A percentile compares a stretch with the other conserved stretches of the same genome.
Evolutionary conservation across 2,797 vertebrate genomes (phyloP).

Genomic region (Perodicticus potto): DNA sequence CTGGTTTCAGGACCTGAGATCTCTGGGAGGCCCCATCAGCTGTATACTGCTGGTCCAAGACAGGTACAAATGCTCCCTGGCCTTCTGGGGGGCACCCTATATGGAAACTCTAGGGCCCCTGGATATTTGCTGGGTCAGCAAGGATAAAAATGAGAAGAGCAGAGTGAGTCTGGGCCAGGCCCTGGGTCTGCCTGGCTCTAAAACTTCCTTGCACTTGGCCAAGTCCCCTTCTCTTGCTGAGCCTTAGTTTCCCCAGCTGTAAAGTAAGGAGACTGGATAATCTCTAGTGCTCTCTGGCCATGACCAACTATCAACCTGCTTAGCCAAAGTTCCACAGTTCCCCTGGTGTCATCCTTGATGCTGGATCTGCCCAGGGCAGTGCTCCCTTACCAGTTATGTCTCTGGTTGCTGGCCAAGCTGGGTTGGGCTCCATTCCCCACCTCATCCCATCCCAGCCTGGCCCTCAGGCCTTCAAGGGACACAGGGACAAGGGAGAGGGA

Average conservation of each 20-base stretch:
- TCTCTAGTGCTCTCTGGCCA: background rate
- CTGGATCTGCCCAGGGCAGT: background rate
- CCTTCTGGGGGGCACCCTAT: background rate
- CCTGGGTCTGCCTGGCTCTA: background rate
- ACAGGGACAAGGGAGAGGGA: background rate
- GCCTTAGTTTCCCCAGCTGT: background rate
- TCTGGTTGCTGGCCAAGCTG: background rate
- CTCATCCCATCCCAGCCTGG: background rate
- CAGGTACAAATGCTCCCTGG: too few relatives aligned
- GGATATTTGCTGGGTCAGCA: background rate
- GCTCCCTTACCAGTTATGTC: background rate
- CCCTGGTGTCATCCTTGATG: background rate
- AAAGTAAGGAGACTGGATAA: background rate
- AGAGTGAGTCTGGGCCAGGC: background rate
- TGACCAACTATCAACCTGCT: background rate
- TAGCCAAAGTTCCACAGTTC: background rate
- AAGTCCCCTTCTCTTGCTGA: background rate
- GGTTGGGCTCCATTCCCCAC: background rate
- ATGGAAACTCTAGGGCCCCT: background rate
- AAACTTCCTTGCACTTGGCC: background rate
- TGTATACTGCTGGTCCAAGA: background rate
- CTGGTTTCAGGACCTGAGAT: background rate
- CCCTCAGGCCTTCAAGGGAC: background rate
- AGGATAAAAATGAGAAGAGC: background rate
- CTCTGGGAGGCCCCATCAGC: background rate